Evolutionary conservation across 2,113 vertebrate genomes (phyloP), one percentile per base, ranked within the genome.

Genomic region (Mesembrinibis cayennensis): DNA sequence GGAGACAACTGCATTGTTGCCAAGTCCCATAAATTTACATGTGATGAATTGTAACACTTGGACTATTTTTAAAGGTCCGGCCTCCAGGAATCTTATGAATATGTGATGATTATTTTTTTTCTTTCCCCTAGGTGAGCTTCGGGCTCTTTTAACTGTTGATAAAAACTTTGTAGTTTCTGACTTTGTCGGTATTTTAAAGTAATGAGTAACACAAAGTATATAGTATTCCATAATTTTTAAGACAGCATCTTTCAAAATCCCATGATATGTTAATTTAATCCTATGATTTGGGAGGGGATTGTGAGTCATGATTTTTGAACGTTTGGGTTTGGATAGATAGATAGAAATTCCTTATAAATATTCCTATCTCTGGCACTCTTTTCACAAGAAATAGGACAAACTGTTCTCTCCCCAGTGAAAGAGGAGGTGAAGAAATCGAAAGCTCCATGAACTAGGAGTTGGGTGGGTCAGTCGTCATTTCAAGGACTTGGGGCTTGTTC

Each of bases 21-120:
- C 96, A 97, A 92, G 52, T 86, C 92, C 67, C 96, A 94, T 97
- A 94, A 96, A 96, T 97, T 97, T 97, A 40, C 95, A 93, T 95
- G 90, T 95, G 95, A 92, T 95, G 95, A 97, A 97, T 96, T 90
- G 85, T 95, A 93, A 92, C 88, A 77, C 67, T 89, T 95, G 92
- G 92, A 86, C 88, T 94, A 93, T 92, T 97, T 96, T 93, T 96
- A 93, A 95, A 93, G 67, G 82, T 90, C 76, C 82, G 63, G 67
- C 90, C 93, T 93, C 88, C 88, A 95, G 81, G 92, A 97, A 90
- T 97, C 63, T 93, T 93, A 86, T 86, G 88, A 96, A 88, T 96
- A 96, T 81, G 67, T 90, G 85, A 94, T 91, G 45, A 80, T 23
- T 21, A 2, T 58, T 59, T 38, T 12, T 63, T 79, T 67, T 9